phyloP scores from a whole-genome alignment of 2,797 vertebrate genomes.

The Buphagus erythrorhynchus region DNA sequence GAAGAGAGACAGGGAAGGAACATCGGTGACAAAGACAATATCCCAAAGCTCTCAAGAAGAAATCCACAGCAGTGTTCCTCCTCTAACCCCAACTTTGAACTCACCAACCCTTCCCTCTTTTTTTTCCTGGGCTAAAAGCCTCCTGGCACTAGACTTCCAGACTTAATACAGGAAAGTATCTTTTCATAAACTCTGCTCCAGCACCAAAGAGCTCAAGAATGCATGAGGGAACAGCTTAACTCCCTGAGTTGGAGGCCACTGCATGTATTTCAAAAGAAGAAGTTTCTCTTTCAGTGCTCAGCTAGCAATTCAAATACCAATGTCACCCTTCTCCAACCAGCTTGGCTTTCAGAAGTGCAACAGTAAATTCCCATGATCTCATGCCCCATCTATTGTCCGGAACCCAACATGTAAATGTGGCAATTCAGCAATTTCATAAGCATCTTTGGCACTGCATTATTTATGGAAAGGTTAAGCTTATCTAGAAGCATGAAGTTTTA shows the following conservation, averaged over 20 bases:
- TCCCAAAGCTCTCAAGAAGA: not conserved
- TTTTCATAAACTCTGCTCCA: not conserved
- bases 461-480: not conserved
- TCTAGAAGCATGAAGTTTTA: not conserved
- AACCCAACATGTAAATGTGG: not conserved
- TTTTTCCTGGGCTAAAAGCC: not conserved
- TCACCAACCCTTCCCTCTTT: not conserved
- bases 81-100: not conserved
- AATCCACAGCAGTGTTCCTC: not conserved
- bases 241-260: not conserved
- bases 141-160: not conserved
- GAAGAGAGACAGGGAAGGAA: not conserved
- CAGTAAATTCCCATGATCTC: constrained; percentile 41
- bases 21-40: accelerated
- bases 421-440: not conserved
- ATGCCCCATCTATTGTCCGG: not conserved
- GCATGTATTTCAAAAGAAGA: not conserved
- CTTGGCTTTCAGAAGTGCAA: not conserved
- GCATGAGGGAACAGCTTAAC: not conserved
- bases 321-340: not conserved
- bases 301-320: not conserved
- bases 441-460: not conserved
- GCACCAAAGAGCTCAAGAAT: not conserved
- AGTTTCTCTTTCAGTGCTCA: not conserved
- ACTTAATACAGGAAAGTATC: not conserved